Evolutionary conservation across 2,113 vertebrate genomes (phyloP), one percentile per base, ranked within the genome.

Genomic region (Microcebus griseorufus): DNA sequence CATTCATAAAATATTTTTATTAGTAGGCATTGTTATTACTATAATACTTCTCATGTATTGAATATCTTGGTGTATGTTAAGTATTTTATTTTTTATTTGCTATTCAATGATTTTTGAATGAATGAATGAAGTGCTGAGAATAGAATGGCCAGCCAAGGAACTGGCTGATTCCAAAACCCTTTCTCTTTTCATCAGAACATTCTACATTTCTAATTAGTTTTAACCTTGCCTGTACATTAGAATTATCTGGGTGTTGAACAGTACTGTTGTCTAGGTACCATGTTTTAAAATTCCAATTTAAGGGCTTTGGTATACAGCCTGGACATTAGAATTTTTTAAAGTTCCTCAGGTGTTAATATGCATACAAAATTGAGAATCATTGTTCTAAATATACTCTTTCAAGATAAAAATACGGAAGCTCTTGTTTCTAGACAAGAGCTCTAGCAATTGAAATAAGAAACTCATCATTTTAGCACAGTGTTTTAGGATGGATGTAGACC

Each of bases 101-200:
- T 88, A 22, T 72, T 87, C 37, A 53, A 75, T 32, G 91, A 65
- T 89, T 96, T 96, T 89, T 91, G 65, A 96, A 67, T 88, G 51
- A 96, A 88, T 81, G 16, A 88, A 69, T 45, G 9, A 51, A 92
- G 9, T 84, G 25, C 9, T 93, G 27, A 84, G 93, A 87, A 92
- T 64, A 10, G 45, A 95, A 88, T 39, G 42, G 42, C 51, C 34
- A 62, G 60, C 29, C 14, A 70, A 95, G 37, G 17, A 48, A 51
- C 3, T 69, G 58, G 42, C 69, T 94, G 70, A 70, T 93, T 81
- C 22, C 45, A 70, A 67, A 91, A 25, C 29, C 29, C 45, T 86
- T 76, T 67, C 25, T 89, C 55, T 81, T 96, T 95, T 90, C 51
- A 84, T 27, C 11, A 48, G 5, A 87, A 65, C 2, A 60, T 32